Conservation (phyloP, 2,797 vertebrate genomes). For the Trachops cirrhosus region DNA sequence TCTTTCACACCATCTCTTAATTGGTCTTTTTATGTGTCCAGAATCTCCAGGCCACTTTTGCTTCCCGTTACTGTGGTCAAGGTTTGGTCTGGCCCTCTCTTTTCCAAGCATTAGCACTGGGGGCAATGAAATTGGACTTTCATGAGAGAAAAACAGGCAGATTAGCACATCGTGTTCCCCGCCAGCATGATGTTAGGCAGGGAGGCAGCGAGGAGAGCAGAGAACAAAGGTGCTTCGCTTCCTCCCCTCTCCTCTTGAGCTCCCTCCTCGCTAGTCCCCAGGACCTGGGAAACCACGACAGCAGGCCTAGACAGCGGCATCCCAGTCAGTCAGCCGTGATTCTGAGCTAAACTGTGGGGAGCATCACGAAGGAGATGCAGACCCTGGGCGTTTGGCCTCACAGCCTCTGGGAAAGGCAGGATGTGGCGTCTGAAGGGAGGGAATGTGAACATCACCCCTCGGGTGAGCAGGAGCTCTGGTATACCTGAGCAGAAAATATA, state of each 20-base stretch:
- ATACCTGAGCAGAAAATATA: not conserved
- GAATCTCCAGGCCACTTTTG: not conserved
- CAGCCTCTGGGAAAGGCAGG: not conserved
- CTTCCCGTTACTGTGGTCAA: not conserved
- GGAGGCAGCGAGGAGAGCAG: not conserved
- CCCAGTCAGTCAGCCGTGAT: too few species aligned
- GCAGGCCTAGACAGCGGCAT: fast-evolving
- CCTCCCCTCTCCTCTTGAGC: not conserved
- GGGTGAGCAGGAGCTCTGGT: too few species aligned
- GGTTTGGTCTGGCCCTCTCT: not conserved
- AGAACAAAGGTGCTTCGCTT: not conserved
- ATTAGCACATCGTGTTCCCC: not conserved
- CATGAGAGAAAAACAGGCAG: not conserved
- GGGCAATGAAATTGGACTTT: not conserved
- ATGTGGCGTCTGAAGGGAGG: too few species aligned
- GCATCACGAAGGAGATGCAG: not conserved
- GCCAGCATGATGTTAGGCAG: not conserved
- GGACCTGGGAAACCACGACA: not conserved
- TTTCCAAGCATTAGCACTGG: not conserved
- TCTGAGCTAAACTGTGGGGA: not conserved
- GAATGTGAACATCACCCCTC: not conserved
- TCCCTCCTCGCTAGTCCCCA: not conserved
- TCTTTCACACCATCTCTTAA: not conserved
- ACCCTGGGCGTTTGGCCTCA: not conserved
- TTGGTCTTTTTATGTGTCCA: not conserved